Evolutionary conservation across 2,113 vertebrate genomes (phyloP), one percentile per base, ranked within the genome.

Genomic region (Nesoenas mayeri): DNA sequence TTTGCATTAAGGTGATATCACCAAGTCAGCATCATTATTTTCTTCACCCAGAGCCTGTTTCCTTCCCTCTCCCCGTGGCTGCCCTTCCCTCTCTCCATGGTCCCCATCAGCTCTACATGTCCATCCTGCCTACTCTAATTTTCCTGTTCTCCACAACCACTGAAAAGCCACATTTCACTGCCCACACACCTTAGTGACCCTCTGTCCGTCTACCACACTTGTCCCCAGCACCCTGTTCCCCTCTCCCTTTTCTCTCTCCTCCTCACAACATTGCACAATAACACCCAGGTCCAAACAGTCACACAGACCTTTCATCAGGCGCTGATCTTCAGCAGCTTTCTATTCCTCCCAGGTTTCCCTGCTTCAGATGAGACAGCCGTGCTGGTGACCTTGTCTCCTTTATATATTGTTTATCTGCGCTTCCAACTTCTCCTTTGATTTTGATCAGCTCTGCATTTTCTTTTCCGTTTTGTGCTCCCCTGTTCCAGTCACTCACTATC

Each of bases 21-120:
- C 17, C 26, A 21, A 2, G 29, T 11, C 44, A 26, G 3, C 3
- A 2, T 25, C 6, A 0, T 38, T 14, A n/a, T 40, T 13, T 14
- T 53, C 72, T 48, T 42, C 57, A 26, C 31, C 48, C 31, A 4
- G 9, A 71, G 34, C 67, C 50, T 69, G 26, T 17, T 15, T 24
- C 40, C 19, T 1, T 70, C 24, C 42, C 29, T 56, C 19, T 64
- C 29, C 24, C 40, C 9, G 3, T 5, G 1, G 72, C 4, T 26
- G 21, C 12, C 25, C 28, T 60, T 67, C 38, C 38, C 38, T 38
- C 38, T 38, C 38, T 38, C 2, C 1, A 2, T 7, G 12, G 15
- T 28, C 16, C 13, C 18, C 16, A 18, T 9, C 36, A 60, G 25
- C 48, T 50, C 83, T 17, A 4, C 31, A 2, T 4, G 1, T 21